Conservation (phyloP, 2,888 invertebrate genomes). For the Malthinus seriepunctatus region DNA sequence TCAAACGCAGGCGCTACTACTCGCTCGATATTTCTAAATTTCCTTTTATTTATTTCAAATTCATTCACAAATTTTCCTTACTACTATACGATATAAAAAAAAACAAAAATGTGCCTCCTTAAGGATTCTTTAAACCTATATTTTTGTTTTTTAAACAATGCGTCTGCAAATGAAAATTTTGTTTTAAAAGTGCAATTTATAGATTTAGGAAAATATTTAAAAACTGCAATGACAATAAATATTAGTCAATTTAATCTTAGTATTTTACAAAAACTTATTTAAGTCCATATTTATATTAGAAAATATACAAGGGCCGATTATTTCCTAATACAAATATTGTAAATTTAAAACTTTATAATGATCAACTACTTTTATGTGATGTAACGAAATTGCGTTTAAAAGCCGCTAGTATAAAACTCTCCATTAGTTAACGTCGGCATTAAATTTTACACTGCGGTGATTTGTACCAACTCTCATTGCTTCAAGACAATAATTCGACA, state of each 20-base stretch:
- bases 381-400: too few species aligned
- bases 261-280: conserved; percentile 14
- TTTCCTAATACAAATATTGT: conserved; percentile 44
- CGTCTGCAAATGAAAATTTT: conserved; percentile 21
- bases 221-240: conserved; percentile 42
- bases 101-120: too few species aligned
- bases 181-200: conserved; percentile 35
- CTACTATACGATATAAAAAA: neutral
- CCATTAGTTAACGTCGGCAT: too few species aligned
- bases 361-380: neutral
- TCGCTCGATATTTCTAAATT: conserved; percentile 30
- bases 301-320: conserved; percentile 49
- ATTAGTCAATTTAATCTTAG: conserved; percentile 40
- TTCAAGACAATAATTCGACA: too few species aligned
- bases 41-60: conserved; percentile 12
- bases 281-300: conserved; percentile 43
- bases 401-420: too few species aligned
- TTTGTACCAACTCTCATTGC: too few species aligned
- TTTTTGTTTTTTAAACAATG: conserved; percentile 1
- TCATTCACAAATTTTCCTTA: conserved; percentile 8
- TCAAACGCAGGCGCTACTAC: conserved; percentile 25
- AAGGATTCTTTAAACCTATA: too few species aligned
- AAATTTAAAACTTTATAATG: conserved; percentile 2
- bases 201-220: conserved; percentile 27
- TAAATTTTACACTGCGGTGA: too few species aligned